These are phyloP conservation scores for Hemicentrotus pulcherrimus DNA, from an alignment of 35 echinoderm and acorn worm genomes.

Conservation along the genomic window DNA sequence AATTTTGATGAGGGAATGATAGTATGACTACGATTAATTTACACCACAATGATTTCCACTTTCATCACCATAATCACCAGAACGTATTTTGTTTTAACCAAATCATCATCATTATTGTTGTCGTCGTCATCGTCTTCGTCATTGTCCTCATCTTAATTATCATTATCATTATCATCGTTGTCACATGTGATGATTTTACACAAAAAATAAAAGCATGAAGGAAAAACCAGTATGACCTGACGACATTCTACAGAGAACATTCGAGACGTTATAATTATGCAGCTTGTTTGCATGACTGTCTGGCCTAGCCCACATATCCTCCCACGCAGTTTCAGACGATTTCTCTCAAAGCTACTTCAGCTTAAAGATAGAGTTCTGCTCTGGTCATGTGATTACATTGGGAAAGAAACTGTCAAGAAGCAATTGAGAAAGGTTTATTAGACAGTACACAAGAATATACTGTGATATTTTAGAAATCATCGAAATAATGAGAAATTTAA, in stretches of 20 bases:
- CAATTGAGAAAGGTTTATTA: too few relatives aligned
- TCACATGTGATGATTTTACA: neutral
- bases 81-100: too few relatives aligned
- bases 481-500: too few relatives aligned
- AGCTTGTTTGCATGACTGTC: neutral
- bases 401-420: too few relatives aligned
- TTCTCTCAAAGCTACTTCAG: too few relatives aligned
- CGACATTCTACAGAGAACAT: neutral
- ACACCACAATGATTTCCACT: neutral
- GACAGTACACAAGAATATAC: too few relatives aligned
- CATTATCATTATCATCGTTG: too few relatives aligned
- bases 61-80: neutral
- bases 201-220: neutral
- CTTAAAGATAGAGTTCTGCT: too few relatives aligned
- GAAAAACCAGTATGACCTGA: neutral
- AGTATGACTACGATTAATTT: neutral
- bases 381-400: too few relatives aligned
- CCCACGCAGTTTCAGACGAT: neutral
- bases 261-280: neutral
- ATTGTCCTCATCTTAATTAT: neutral
- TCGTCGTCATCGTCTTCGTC: neutral
- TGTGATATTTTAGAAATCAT: too few relatives aligned
- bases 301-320: neutral
- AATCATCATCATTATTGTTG: too few relatives aligned
- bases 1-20: too few relatives aligned